Conservation (phyloP, 2,113 vertebrate genomes). For the Amazona vittata region DNA sequence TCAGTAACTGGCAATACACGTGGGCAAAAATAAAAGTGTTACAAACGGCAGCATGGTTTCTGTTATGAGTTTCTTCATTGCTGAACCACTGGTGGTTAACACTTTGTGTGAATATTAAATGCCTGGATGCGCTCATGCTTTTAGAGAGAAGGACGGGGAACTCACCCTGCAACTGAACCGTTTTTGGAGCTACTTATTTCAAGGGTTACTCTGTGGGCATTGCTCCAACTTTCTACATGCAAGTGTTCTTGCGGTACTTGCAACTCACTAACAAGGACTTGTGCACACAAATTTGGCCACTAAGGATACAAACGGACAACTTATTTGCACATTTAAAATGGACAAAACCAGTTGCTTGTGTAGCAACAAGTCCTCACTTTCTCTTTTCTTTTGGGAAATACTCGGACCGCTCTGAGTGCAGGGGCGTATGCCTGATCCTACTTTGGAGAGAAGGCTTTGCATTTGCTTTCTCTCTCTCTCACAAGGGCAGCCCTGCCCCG, state of each 20-base stretch:
- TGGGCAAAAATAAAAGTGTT: neutral
- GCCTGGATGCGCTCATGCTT: neutral
- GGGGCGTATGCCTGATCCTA: neutral
- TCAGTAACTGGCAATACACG: neutral
- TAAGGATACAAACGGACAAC: neutral
- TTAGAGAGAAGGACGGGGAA: neutral
- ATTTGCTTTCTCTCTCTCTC: neutral
- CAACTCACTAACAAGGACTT: neutral
- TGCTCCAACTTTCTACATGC: neutral
- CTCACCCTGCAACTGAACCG: neutral
- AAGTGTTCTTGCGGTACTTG: neutral
- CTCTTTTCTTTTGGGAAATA: fast-evolving
- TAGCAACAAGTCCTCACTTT: neutral
- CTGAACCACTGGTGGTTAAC: neutral
- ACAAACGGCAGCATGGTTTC: neutral
- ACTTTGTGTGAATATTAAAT: neutral
- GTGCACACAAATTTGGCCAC: neutral
- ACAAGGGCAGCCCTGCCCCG: neutral
- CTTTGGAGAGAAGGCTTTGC: fast-evolving
- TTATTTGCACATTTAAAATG: neutral
- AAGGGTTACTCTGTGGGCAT: neutral
- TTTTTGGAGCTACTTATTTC: neutral
- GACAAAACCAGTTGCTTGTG: neutral
- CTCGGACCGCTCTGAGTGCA: fast-evolving
- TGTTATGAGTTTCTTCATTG: neutral